Evolutionary conservation across 2,888 invertebrate species (phyloP).

Genomic region (Chloroclystis v-ata): DNA sequence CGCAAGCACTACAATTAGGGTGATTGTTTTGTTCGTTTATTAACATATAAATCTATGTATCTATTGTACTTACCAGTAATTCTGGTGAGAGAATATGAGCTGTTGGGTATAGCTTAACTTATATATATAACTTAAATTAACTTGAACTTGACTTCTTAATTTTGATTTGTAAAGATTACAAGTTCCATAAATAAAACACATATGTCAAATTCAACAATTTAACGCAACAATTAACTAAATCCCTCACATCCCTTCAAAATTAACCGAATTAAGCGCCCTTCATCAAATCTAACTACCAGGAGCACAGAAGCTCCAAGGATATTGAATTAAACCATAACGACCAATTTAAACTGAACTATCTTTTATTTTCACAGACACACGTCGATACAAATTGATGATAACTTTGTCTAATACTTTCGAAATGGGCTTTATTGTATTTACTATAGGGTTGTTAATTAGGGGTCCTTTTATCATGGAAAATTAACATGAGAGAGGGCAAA

Average conservation of each 20-base stretch:
- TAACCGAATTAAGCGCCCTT: conserved; percentile 46
- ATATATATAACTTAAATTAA: no score
- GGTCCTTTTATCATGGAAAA: neutral
- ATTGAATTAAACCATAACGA: conserved; percentile 48
- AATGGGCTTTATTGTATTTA: neutral
- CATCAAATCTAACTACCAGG: conserved; percentile 42
- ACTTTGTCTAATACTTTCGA: neutral
- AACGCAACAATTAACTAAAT: conserved; percentile 29
- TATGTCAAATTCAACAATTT: conserved; percentile 5
- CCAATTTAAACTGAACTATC: conserved; percentile 35
- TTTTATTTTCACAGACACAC: conserved; percentile 16
- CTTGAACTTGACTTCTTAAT: no score
- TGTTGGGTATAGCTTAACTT: no score
- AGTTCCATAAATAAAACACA: no score
- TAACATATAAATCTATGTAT: no score
- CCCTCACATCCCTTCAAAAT: conserved; percentile 43
- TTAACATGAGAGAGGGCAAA: conserved; percentile 34
- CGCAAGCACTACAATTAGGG: no score
- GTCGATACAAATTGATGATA: neutral
- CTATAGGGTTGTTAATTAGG: neutral
- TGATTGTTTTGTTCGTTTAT: no score
- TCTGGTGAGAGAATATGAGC: no score
- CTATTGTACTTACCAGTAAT: no score
- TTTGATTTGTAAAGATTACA: no score
- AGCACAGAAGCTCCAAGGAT: conserved; percentile 40